Conservation (phyloP, 2,888 invertebrate genomes). For the Tachina lurida region DNA sequence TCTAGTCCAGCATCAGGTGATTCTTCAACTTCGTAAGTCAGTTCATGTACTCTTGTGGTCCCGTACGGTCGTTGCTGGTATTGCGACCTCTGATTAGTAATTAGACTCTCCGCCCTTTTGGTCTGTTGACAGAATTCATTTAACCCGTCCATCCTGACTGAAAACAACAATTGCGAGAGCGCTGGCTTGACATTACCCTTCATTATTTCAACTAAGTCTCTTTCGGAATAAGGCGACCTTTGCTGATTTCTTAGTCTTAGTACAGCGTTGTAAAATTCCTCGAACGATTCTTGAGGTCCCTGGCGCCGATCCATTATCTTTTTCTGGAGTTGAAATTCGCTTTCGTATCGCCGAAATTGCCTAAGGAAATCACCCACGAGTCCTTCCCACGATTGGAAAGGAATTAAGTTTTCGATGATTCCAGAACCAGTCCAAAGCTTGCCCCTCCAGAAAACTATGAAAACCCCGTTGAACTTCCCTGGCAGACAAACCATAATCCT, state of each 20-base stretch:
- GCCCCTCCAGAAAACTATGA: neutral
- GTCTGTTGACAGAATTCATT: slow-evolving; percentile 23
- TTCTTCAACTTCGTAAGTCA: neutral
- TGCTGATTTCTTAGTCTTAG: slow-evolving; percentile 23
- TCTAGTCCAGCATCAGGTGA: neutral
- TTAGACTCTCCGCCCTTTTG: neutral
- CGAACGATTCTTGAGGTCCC: neutral
- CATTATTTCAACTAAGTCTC: slow-evolving; percentile 19
- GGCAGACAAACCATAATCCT: neutral
- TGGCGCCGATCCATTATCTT: neutral
- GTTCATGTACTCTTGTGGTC: neutral
- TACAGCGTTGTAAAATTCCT: slow-evolving; percentile 12
- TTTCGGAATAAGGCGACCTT: neutral
- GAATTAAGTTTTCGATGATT: neutral
- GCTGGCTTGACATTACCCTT: slow-evolving; percentile 23
- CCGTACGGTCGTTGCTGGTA: neutral
- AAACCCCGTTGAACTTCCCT: neutral
- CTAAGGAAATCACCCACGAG: neutral
- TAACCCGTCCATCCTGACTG: neutral
- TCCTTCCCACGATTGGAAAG: neutral
- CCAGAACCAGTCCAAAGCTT: neutral
- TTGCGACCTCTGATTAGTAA: neutral
- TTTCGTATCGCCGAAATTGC: neutral
- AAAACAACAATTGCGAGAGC: neutral
- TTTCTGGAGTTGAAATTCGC: neutral